Base-by-base conservation (phyloP, 1,140 invertebrate species). In the Drosophila sulfurigaster region DNA sequence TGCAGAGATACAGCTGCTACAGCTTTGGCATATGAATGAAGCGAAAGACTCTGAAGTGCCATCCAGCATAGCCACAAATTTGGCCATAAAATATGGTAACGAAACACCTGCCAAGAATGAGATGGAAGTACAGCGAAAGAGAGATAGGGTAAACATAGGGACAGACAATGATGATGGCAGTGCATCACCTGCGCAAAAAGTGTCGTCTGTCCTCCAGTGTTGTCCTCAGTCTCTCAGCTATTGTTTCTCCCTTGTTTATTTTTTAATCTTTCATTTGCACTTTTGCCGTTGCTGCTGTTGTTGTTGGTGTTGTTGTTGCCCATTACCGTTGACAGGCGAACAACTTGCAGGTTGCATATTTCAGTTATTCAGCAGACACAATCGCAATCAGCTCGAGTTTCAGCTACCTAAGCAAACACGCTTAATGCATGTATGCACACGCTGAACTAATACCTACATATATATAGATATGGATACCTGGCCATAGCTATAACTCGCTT, bases 1-100 rank as follows among this genome's bases (percentile, higher is more conserved):
- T 60, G 78, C 69, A 80, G 45, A 80, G 45, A 64, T 56, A 56
- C 32, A 69, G 49, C 28, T 64, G 65, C 63, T 71, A 82, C 66
- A 72, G 45, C 59, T 59, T 56, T 64, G 46, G 80, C 70, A 81
- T 83, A 82, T 89, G 85, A 83, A 87, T 87, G 83, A 77, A 79
- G 76, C 71, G 20, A 25, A 25, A 64, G 60, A 66, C n/a, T 20
- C 45, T 63, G 69, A 78, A 80, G 43, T 64, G 71, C 46, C 78
- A 81, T 73, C 74, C 52, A 75, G 66, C 72, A 70, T 13, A 70
- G 46, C 62, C 63, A 63, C 58, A 79, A 75, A 78, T 83, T 87
- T 88, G 81, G 81, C 59, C 77, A 82, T 88, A 88, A 88, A 88
- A 82, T 87, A 77, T 88, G 83, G 79, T 75, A 87, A 80, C 63